Evolutionary conservation across 1,140 invertebrate species (phyloP).

Genomic region (Bombus confusus): DNA sequence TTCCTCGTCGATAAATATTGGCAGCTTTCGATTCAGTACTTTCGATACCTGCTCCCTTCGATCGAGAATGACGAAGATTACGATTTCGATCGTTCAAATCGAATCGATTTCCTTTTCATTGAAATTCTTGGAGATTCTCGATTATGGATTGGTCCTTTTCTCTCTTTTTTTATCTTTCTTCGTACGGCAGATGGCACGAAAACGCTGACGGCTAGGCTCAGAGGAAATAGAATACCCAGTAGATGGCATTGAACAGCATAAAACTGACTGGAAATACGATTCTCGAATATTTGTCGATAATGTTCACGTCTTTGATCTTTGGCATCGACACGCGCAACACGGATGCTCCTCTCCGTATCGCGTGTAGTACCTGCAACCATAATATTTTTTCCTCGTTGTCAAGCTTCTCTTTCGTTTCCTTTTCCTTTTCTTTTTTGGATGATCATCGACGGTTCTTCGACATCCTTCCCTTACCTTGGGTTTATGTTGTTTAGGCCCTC

Average conservation of each 20-base stretch:
- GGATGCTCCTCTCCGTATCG: conserved; percentile 89
- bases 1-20: conserved; percentile 49
- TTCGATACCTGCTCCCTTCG: conserved; percentile 60
- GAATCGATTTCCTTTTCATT: conserved; percentile 13
- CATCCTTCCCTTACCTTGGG: conserved; percentile 78
- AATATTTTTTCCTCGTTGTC: too few species aligned
- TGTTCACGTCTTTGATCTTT: conserved; percentile 97
- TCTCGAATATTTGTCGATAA: conserved; percentile 98
- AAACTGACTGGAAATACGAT: conserved; percentile 97
- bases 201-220: conserved; percentile 55
- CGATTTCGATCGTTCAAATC: conserved; percentile 13
- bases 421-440: too few species aligned
- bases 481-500: conserved; percentile 81
- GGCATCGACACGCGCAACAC: conserved; percentile 93
- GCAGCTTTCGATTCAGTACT: conserved; percentile 70
- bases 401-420: not conserved
- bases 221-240: conserved; percentile 97
- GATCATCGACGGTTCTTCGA: too few species aligned
- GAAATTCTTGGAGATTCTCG: not conserved
- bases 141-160: conserved; percentile 44
- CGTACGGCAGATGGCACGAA: not conserved
- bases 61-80: conserved; percentile 8
- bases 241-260: conserved; percentile 95
- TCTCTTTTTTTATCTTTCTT: conserved; percentile 9
- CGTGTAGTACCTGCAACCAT: conserved; percentile 86